phyloP scores from a whole-genome alignment of 2,797 vertebrate species.

The Trachops cirrhosus region DNA sequence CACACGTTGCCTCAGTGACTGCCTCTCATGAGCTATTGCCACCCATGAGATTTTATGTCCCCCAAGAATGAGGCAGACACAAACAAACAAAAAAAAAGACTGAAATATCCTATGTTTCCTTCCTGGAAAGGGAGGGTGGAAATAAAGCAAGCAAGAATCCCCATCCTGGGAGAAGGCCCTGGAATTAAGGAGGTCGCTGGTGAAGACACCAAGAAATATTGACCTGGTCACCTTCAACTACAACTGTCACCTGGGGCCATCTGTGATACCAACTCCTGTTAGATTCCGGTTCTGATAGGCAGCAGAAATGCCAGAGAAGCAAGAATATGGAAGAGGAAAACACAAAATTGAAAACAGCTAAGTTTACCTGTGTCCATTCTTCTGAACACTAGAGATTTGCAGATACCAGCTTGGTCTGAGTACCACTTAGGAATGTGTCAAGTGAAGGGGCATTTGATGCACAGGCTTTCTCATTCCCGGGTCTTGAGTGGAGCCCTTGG shows the following conservation, averaged over 20 bases:
- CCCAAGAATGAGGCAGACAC: slow-evolving; percentile 16
- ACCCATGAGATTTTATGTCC: slow-evolving; percentile 15
- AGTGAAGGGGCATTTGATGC: background rate
- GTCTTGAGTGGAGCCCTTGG: background rate
- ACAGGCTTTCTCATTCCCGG: background rate
- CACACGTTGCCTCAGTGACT: background rate
- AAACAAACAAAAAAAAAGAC: background rate
- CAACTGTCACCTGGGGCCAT: background rate
- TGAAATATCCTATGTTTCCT: background rate
- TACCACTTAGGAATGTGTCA: background rate
- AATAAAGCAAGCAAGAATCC: background rate
- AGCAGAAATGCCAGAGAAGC: background rate
- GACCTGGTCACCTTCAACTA: background rate
- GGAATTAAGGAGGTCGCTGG: background rate
- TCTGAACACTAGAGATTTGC: background rate
- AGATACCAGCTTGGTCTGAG: background rate
- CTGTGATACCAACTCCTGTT: background rate
- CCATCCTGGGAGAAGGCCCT: background rate
- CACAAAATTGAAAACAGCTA: background rate
- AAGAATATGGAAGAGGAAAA: background rate
- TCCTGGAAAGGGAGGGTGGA: background rate
- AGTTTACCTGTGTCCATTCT: background rate
- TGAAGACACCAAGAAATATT: background rate
- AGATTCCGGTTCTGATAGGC: background rate
- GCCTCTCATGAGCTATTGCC: background rate